Evolutionary conservation across 2,888 invertebrate genomes (phyloP).

Genomic region (Lasius fuliginosus): DNA sequence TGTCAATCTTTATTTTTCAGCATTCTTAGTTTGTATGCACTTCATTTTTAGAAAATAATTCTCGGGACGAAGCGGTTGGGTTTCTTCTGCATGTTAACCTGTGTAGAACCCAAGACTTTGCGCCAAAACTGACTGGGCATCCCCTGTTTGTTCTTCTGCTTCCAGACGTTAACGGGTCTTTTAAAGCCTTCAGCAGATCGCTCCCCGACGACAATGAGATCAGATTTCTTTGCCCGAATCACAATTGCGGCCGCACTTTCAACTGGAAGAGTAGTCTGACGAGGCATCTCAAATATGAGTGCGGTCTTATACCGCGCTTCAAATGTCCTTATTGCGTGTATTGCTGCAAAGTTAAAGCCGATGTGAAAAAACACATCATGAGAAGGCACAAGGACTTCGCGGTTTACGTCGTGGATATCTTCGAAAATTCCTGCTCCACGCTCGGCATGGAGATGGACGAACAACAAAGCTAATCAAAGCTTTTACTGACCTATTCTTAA

Average conservation of each 20-base stretch:
- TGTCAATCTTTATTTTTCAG: conserved; percentile 9
- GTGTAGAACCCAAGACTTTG: not conserved
- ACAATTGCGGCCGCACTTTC: conserved; percentile 74
- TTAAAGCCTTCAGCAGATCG: not conserved
- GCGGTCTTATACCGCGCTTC: conserved; percentile 75
- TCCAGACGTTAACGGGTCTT: conserved; percentile 33
- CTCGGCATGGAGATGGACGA: not conserved
- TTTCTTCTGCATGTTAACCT: conserved; percentile 25
- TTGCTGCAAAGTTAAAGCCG: conserved; percentile 65
- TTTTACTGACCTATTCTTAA: not conserved
- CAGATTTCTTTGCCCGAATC: conserved; percentile 59
- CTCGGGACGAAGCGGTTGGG: not conserved
- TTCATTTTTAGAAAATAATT: not conserved
- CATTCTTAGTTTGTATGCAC: conserved; percentile 5
- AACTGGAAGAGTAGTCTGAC: conserved; percentile 73
- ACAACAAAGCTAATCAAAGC: not conserved
- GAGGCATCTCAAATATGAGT: conserved; percentile 76
- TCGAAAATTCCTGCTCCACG: not conserved
- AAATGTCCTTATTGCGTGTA: conserved; percentile 75
- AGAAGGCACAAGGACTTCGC: conserved; percentile 62
- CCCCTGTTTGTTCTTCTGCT: conserved; percentile 33
- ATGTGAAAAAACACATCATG: conserved; percentile 70
- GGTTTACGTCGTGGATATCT: conserved; percentile 65
- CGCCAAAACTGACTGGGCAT: conserved; percentile 15
- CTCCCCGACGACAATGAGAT: not conserved